Evolutionary conservation across 1,140 invertebrate species (phyloP), one percentile per base, ranked within the genome.

Genomic region (Halotydeus destructor): DNA sequence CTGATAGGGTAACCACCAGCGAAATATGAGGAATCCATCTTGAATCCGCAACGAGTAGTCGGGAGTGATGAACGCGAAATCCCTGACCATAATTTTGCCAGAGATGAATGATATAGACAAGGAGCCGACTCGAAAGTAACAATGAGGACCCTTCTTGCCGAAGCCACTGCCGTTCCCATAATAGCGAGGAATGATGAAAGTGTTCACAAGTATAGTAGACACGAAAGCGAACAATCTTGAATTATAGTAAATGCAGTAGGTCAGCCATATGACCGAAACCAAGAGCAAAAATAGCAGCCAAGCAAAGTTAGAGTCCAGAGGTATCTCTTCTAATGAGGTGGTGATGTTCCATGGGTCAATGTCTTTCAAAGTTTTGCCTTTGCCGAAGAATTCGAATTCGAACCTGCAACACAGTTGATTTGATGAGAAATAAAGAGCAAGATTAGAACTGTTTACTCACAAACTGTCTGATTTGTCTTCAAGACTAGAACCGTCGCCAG

Each of bases 51-150:
- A 58, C 26, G 81, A 82, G 60, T 82, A 93, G 64, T 98, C 89
- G 62, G 86, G 78, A 35, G 81, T 91, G 30, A 93, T 81, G 52
- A 84, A 91, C 37, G 84, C 75, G 54, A 97, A 71, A 67, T 96
- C 85, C 49, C 88, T 69, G 64, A 97, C 94, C 91, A 98, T 98
- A 30, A 97, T 79, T 66, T 97, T 97, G 2, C 93, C 93, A 48
- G 86, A 85, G 47, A 97, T 65, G 22, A 85, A 80, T 62, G 88
- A 88, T 27, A 93, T 63, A 2, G 85, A 86, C 52, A 97, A 75
- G 12, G 91, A 94, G 45, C 88, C 86, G 21, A 44, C 44, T 25
- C 39, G 9, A 11, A 45, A 38, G 24, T 43, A 42, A 2, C 28
- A 31, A 11, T 32, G 39, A 9, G 23, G 12, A n/a, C 22, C 14